Percentiles rank a stretch among this genome's conserved stretches.
These are phyloP conservation scores for Eristalinus aeneus DNA, from an alignment of 2,888 invertebrate species.

Conservation along the genomic window DNA sequence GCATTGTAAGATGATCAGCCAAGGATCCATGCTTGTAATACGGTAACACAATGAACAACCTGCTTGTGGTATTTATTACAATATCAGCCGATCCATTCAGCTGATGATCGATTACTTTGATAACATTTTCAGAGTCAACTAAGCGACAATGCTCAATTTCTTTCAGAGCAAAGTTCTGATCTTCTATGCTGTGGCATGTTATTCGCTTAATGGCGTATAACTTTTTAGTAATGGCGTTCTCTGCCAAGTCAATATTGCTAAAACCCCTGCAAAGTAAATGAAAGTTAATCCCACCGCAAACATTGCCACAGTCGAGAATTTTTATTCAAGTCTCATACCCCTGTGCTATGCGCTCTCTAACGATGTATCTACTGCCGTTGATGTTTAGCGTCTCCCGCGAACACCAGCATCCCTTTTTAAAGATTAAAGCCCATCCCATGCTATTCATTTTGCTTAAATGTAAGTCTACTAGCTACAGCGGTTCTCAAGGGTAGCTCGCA, in stretches of 20 bases:
- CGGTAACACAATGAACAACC: conserved; percentile 88
- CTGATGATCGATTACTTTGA: conserved; percentile 86
- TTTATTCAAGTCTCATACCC: conserved; percentile 81
- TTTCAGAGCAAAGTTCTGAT: conserved; percentile 86
- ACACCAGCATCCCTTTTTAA: conserved; percentile 89
- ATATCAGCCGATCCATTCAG: conserved; percentile 85
- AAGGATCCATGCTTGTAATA: conserved; percentile 90
- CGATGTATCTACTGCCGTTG: conserved; percentile 86
- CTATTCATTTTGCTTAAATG: conserved; percentile 83
- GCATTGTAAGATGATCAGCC: conserved; percentile 85
- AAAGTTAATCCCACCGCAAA: conserved; percentile 27
- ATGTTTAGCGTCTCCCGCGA: conserved; percentile 86
- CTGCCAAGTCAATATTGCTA: conserved; percentile 89
- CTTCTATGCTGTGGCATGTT: conserved; percentile 89
- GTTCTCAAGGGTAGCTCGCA: conserved; percentile 39
- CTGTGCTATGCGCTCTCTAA: conserved; percentile 88
- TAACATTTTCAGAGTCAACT: conserved; percentile 87
- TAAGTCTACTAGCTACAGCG: conserved; percentile 34
- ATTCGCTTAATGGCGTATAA: conserved; percentile 90
- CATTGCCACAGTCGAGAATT: conserved; percentile 6
- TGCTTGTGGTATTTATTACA: conserved; percentile 86
- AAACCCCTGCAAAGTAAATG: conserved; percentile 85
- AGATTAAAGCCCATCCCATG: conserved; percentile 85
- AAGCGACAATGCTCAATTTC: conserved; percentile 88
- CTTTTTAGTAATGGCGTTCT: conserved; percentile 85